Percentiles rank a stretch among this genome's conserved stretches.
Conservation (phyloP, 2,888 invertebrate genomes). For the Drosophila picticornis region DNA sequence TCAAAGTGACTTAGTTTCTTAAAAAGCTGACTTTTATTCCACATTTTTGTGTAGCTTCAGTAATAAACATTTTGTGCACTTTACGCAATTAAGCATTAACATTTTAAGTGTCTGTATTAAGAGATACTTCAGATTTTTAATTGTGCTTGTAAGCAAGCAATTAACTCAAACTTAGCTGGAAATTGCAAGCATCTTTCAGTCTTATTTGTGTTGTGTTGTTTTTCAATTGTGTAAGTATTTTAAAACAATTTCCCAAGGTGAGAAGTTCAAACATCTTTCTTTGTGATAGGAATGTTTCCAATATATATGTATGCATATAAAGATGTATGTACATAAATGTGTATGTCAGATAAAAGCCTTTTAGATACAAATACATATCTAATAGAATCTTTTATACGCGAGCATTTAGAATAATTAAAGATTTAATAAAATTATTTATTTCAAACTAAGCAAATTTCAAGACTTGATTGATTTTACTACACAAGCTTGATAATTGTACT, state of each 20-base stretch:
- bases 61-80: not conserved
- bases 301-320: not conserved
- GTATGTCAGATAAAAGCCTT: not conserved
- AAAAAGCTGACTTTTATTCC: not conserved
- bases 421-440: not conserved
- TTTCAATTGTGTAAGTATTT: not conserved
- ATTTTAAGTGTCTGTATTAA: not conserved
- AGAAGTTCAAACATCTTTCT: not conserved
- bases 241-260: not conserved
- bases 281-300: too few relatives aligned
- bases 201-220: not conserved
- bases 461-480: not conserved
- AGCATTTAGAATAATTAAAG: not conserved
- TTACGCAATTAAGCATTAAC: not conserved
- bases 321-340: not conserved
- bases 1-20: not conserved
- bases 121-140: not conserved
- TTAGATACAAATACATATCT: not conserved
- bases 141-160: not conserved
- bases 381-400: not conserved
- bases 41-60: not conserved
- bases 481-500: not conserved
- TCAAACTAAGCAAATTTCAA: not conserved
- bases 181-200: not conserved
- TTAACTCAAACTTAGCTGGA: not conserved